Evolutionary conservation across 2,888 invertebrate species (phyloP), one percentile per base, ranked within the genome.

Genomic region (Petrolisthes manimaculis): DNA sequence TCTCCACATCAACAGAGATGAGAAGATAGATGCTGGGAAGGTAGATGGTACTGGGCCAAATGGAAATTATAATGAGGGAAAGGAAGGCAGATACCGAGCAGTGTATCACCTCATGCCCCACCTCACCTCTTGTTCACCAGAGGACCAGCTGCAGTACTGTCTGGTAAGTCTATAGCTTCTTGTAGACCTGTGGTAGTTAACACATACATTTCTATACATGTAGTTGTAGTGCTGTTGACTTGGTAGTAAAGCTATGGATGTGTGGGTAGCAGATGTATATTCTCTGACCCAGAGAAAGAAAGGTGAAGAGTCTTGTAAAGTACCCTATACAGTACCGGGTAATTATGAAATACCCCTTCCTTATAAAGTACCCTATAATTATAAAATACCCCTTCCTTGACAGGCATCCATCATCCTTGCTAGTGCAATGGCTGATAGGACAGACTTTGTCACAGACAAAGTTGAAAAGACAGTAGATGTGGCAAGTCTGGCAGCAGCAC

Each of bases 71-170:
- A 53, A 51, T 82, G 93, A 94, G 91, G 95, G 95, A 93, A 24
- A 75, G 54, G 24, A 53, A 83, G 93, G 94, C 91, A 95, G 95
- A 93, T 95, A 95, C 90, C 91, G 92, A 91, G 94, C 95, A 90
- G 95, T 97, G 92, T 95, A 96, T 93, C 94, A 95, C 88, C 93
- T 97, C 12, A 93, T 96, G 89, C 95, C 96, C 3, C 96, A 97
- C 93, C 83, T 91, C 56, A 78, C 84, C 14, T 80, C 67, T 6
- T 77, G 86, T 51, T 89, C 89, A 5, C 88, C 91, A 51, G 93
- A 94, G 3, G 96, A 96, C 92, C 93, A 96, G 86, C 94, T 95
- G 91, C 95, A 95, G 91, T 96, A 96, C 92, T 94, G 95, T 83
- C 93, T 96, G 93, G 96, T 96, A 92, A 94, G 95, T 94, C 82